Percentiles rank a stretch among this genome's conserved stretches.
Evolutionary conservation across 1,140 invertebrate species (phyloP).

Genomic region (Laupala kohalensis): DNA sequence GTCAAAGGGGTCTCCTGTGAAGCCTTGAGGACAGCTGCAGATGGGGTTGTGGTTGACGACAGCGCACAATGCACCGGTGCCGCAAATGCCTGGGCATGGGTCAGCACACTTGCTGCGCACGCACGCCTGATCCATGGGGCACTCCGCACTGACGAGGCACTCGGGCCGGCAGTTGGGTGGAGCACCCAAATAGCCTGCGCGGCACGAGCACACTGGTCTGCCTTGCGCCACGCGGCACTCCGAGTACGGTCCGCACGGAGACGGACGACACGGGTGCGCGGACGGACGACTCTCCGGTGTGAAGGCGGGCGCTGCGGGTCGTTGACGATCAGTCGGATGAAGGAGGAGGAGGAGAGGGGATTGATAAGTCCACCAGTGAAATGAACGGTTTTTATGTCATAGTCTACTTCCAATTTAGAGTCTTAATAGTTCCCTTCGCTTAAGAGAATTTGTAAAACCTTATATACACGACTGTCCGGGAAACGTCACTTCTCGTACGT

Average conservation of each 20-base stretch:
- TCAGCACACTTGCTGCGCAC: conserved; percentile 63
- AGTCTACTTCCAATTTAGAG: no score
- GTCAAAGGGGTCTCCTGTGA: conserved; percentile 57
- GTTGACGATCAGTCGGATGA: no score
- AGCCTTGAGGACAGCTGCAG: conserved; percentile 51
- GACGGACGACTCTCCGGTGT: not conserved
- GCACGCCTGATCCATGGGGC: conserved; percentile 60
- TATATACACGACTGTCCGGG: no score
- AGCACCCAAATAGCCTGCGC: conserved; percentile 40
- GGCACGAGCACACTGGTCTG: conserved; percentile 54
- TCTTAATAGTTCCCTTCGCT: no score
- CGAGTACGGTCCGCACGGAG: conserved; percentile 57
- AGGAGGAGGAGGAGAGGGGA: no score
- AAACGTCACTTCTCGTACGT: no score
- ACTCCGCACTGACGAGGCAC: conserved; percentile 66
- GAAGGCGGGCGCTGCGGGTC: not conserved
- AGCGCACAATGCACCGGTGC: conserved; percentile 55
- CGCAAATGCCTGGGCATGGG: conserved; percentile 67
- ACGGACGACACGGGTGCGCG: conserved; percentile 30
- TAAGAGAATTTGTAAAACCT: no score
- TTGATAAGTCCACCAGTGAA: no score
- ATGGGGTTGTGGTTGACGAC: conserved; percentile 62
- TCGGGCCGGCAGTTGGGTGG: conserved; percentile 65
- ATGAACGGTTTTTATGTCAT: no score
- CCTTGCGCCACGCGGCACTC: conserved; percentile 50